These are phyloP conservation scores for Pygoscelis antarcticus DNA, from an alignment of 2,113 vertebrate species.

Conservation along the genomic window DNA sequence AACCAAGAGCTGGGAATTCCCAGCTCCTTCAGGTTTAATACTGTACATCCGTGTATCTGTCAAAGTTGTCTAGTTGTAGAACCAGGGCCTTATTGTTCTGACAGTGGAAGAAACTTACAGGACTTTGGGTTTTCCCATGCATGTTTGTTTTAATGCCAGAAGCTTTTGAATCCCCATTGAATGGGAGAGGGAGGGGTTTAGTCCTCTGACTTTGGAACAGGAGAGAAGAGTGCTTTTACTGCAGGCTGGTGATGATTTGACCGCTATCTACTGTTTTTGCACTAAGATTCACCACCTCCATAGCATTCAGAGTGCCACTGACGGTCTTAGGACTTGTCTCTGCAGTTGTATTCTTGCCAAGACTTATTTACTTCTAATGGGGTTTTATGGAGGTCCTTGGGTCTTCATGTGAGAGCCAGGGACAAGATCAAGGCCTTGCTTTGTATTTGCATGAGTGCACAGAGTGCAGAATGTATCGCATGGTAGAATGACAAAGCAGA, in stretches of 20 bases:
- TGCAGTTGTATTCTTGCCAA: background rate
- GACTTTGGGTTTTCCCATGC: background rate
- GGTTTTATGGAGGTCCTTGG: background rate
- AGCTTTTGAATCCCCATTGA: background rate
- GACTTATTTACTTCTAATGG: background rate
- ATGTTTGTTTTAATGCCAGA: background rate
- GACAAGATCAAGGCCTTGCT: background rate
- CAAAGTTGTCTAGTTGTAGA: background rate
- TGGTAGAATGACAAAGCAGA: background rate
- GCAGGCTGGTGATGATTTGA: background rate
- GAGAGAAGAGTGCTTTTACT: background rate
- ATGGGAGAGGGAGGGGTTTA: background rate
- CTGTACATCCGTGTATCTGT: background rate
- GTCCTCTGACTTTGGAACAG: background rate
- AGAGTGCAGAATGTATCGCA: background rate
- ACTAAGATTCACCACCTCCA: background rate
- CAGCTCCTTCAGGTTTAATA: background rate
- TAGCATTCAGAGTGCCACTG: background rate
- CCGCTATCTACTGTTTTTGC: accelerated
- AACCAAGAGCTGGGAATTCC: background rate
- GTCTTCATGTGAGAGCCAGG: background rate
- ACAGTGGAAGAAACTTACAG: background rate
- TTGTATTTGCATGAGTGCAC: background rate
- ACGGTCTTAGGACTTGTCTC: background rate
- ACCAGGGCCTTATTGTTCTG: background rate